Evolutionary conservation across 2,888 invertebrate genomes (phyloP).

Genomic region (Chromoteleia sp.): DNA sequence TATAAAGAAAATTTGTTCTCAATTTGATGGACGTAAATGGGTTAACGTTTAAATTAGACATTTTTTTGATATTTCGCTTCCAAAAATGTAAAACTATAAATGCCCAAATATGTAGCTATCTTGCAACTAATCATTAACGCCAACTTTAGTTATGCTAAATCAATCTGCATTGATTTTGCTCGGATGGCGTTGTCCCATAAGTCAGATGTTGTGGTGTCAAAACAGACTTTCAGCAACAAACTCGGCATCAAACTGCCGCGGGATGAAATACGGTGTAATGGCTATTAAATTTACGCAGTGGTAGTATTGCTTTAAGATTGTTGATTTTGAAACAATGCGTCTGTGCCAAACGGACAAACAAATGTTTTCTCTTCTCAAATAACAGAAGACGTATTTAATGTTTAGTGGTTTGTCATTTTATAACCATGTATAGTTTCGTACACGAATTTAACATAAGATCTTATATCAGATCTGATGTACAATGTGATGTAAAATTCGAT

Average conservation of each 20-base stretch:
- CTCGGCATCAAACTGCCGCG: conserved; percentile 45
- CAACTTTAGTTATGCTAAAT: conserved; percentile 50
- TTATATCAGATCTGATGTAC: too few relatives aligned
- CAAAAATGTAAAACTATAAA: neutral
- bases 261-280: conserved; percentile 50
- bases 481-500: too few relatives aligned
- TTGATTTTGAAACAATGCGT: conserved; percentile 28
- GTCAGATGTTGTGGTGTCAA: conserved; percentile 47
- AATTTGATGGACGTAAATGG: too few relatives aligned
- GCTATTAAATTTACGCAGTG: conserved; percentile 49
- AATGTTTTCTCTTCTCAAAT: conserved; percentile 1
- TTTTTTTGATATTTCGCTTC: neutral
- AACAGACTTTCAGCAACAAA: conserved; percentile 56
- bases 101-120: conserved; percentile 17
- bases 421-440: too few relatives aligned
- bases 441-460: too few relatives aligned
- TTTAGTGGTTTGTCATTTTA: too few relatives aligned
- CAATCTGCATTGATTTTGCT: conserved; percentile 49
- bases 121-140: conserved; percentile 38
- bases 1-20: too few relatives aligned
- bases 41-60: too few relatives aligned
- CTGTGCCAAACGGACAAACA: conserved; percentile 8
- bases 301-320: conserved; percentile 19
- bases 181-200: conserved; percentile 57
- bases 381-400: too few relatives aligned